Evolutionary conservation across 1,140 invertebrate genomes (phyloP), one percentile per base, ranked within the genome.

Genomic region (Vollenhovia emeryi): DNA sequence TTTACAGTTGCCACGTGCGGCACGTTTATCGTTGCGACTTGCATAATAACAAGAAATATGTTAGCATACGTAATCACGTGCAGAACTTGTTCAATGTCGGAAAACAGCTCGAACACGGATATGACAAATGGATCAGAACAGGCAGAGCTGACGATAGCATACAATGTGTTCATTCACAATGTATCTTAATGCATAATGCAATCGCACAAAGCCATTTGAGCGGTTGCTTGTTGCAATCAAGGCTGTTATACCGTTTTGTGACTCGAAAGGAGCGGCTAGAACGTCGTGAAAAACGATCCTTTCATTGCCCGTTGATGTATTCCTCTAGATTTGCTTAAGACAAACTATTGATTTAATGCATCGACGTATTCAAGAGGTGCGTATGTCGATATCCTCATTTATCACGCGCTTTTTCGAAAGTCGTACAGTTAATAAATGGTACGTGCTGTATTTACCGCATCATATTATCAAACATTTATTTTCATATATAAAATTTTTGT

Each of bases 261-360:
- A 84, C 57, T 86, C 64, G 40, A 79, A 55, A 62, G 40, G 33
- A 78, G 52, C 40, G 40, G 33, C 8, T 9, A 40, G 33, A 64
- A 64, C 33, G 60, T 40, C 30, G 30, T 85, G 64, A 87, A 87
- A 87, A 87, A 87, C 73, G 83, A 79, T 87, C 60, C 43, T 33
- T 21, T 43, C 21, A 18, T 24, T 9, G 21, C 48, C 21, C 33
- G 13, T 13, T 15, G 36, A 45, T 82, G 45, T 59, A 73, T 52
- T 52, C 74, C 71, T 15, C 13, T 8, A 21, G n/a, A 30, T 7
- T 57, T 66, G 30, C 36, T 60, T 27, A 15, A 15, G 21, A 27
- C 33, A 55, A 36, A 64, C 85, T 62, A 60, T 62, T 87, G 83
- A 85, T 85, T 87, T 85, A 79, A 87, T 87, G 64, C 64, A 71